phyloP scores from a whole-genome alignment of 2,113 vertebrate species.

The Numida meleagris region DNA sequence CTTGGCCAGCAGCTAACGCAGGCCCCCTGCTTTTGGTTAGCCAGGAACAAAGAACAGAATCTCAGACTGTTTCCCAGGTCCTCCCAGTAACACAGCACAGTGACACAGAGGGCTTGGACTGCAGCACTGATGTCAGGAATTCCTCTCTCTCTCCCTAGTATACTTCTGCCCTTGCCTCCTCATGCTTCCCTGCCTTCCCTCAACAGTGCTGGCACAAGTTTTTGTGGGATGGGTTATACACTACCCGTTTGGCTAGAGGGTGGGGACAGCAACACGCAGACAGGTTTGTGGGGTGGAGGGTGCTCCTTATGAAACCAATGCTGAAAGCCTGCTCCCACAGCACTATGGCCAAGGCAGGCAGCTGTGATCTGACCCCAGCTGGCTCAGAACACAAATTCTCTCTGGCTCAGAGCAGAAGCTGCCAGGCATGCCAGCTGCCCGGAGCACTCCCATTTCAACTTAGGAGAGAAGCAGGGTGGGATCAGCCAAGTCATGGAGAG shows the following conservation, averaged over 20 bases:
- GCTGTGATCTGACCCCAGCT: constrained; percentile 50
- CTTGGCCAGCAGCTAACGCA: background rate
- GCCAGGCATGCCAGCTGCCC: constrained; percentile 48
- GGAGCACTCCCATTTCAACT: constrained; percentile 7
- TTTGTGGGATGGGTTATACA: background rate
- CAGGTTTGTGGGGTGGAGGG: background rate
- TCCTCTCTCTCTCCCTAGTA: background rate
- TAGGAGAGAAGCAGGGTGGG: constrained; percentile 2
- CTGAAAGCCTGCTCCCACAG: background rate
- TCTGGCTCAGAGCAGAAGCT: constrained; percentile 32
- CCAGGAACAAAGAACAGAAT: constrained; percentile 19
- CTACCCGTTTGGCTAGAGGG: background rate
- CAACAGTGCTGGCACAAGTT: background rate
- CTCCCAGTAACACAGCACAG: background rate
- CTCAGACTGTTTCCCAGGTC: background rate
- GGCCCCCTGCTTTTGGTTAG: background rate
- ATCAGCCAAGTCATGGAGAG: background rate
- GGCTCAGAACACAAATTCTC: background rate
- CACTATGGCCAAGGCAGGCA: background rate
- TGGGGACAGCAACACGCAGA: background rate
- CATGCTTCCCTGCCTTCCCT: background rate
- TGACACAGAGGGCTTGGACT: background rate
- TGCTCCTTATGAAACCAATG: background rate
- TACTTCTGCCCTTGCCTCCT: background rate
- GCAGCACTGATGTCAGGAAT: background rate